Evolutionary conservation across 2,888 invertebrate species (phyloP).

Genomic region (Gastracanthus pulcherrimus): DNA sequence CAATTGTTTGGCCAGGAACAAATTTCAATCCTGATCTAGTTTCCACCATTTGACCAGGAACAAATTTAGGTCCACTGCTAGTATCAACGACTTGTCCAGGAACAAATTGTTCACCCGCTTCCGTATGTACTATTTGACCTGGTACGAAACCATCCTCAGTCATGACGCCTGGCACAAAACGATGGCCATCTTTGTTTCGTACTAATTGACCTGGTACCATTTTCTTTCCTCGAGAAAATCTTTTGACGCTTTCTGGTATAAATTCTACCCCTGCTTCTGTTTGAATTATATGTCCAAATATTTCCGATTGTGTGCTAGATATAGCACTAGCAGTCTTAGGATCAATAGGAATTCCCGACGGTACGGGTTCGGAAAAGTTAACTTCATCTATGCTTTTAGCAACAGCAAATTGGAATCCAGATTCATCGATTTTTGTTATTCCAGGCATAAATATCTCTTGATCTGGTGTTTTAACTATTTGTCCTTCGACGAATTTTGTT

Average conservation of each 20-base stretch:
- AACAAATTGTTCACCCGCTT: slow-evolving; percentile 85
- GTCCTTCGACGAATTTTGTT: slow-evolving; percentile 83
- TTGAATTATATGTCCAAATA: slow-evolving; percentile 85
- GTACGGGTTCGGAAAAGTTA: slow-evolving; percentile 79
- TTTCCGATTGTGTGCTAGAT: slow-evolving; percentile 75
- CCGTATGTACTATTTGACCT: slow-evolving; percentile 84
- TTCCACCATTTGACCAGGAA: slow-evolving; percentile 88
- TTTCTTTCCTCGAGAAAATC: slow-evolving; percentile 79
- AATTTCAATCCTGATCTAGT: slow-evolving; percentile 83
- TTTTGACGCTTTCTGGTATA: slow-evolving; percentile 80
- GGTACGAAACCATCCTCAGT: slow-evolving; percentile 84
- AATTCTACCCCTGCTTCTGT: slow-evolving; percentile 83
- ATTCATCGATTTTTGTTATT: slow-evolving; percentile 77
- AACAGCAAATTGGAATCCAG: slow-evolving; percentile 81
- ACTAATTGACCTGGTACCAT: slow-evolving; percentile 83
- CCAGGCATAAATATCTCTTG: slow-evolving; percentile 84
- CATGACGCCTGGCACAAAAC: slow-evolving; percentile 85
- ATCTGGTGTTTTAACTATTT: slow-evolving; percentile 82
- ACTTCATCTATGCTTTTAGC: slow-evolving; percentile 81
- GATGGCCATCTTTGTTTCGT: slow-evolving; percentile 81
- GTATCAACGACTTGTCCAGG: slow-evolving; percentile 87
- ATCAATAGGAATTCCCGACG: slow-evolving; percentile 81
- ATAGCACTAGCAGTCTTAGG: slow-evolving; percentile 78
- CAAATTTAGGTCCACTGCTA: slow-evolving; percentile 84
- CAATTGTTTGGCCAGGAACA: slow-evolving; percentile 86